phyloP scores from a whole-genome alignment of 2,797 vertebrate species.

The Carcharodon carcharias region DNA sequence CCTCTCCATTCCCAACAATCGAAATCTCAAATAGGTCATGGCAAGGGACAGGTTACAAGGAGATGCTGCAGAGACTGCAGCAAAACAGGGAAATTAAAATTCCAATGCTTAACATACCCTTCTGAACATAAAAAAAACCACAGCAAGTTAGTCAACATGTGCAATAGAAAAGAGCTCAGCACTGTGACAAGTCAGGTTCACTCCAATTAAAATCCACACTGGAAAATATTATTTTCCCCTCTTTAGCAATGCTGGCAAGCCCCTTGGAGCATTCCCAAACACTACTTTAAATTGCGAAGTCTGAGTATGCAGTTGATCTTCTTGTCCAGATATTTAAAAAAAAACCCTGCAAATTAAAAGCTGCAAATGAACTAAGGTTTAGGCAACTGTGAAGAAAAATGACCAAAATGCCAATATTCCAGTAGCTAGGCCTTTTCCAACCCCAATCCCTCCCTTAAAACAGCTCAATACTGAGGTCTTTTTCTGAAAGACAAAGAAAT shows the following conservation, averaged over 20 bases:
- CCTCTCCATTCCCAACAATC: not conserved
- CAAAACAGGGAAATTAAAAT: not conserved
- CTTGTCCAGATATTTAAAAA: not conserved
- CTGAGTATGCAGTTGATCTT: not conserved
- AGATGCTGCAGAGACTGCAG: not conserved
- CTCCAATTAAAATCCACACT: not conserved
- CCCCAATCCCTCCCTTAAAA: not conserved
- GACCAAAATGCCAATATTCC: not conserved
- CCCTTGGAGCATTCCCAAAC: not conserved
- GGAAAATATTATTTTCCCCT: not conserved
- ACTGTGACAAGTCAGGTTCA: not conserved
- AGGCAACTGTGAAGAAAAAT: not conserved
- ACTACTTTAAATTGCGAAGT: not conserved
- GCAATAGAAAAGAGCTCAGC: not conserved
- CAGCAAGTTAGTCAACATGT: not conserved
- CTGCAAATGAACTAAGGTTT: no score
- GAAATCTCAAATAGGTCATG: no score
- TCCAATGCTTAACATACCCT: not conserved
- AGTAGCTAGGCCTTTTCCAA: not conserved
- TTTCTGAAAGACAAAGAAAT: not conserved
- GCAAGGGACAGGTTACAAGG: not conserved
- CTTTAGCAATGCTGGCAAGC: not conserved
- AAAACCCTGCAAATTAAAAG: not conserved
- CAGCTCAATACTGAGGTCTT: not conserved
- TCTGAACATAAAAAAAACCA: not conserved